phyloP scores from a whole-genome alignment of 2,113 vertebrate genomes.

The Pleuronectes platessa region DNA sequence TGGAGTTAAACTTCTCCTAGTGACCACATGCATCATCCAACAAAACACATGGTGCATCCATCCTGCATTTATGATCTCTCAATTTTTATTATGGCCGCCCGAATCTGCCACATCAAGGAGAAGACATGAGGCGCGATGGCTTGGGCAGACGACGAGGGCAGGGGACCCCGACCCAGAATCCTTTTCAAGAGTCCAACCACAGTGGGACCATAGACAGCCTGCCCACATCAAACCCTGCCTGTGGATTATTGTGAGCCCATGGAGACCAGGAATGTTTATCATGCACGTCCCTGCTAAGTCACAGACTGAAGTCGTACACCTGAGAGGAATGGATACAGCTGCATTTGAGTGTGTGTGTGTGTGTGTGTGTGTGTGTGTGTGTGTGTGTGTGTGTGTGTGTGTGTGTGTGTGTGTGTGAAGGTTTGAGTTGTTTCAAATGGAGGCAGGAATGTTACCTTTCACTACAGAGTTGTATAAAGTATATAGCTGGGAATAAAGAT shows the following conservation, averaged over 20 bases:
- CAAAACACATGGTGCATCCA: slow-evolving; percentile 67
- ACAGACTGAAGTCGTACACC: slow-evolving; percentile 37
- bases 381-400: no score
- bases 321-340: slow-evolving; percentile 19
- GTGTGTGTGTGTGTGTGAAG: not conserved
- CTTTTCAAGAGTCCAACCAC: slow-evolving; percentile 56
- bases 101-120: slow-evolving; percentile 70
- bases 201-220: slow-evolving; percentile 40
- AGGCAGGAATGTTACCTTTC: not conserved
- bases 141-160: slow-evolving; percentile 52
- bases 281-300: slow-evolving; percentile 12
- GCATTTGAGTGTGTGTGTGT: not conserved
- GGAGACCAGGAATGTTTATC: slow-evolving; percentile 39
- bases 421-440: not conserved
- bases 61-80: slow-evolving; percentile 68
- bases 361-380: no score
- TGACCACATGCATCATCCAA: slow-evolving; percentile 31
- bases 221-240: slow-evolving; percentile 62
- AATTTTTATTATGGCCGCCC: slow-evolving; percentile 47
- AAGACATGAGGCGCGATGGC: slow-evolving; percentile 47
- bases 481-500: not conserved
- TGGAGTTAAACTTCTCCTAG: not conserved
- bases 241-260: slow-evolving; percentile 27
- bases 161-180: slow-evolving; percentile 56
- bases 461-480: slow-evolving; percentile 1